These are phyloP conservation scores for Tragelaphus imberbis DNA, from an alignment of 2,113 vertebrate genomes.

Conservation along the genomic window DNA sequence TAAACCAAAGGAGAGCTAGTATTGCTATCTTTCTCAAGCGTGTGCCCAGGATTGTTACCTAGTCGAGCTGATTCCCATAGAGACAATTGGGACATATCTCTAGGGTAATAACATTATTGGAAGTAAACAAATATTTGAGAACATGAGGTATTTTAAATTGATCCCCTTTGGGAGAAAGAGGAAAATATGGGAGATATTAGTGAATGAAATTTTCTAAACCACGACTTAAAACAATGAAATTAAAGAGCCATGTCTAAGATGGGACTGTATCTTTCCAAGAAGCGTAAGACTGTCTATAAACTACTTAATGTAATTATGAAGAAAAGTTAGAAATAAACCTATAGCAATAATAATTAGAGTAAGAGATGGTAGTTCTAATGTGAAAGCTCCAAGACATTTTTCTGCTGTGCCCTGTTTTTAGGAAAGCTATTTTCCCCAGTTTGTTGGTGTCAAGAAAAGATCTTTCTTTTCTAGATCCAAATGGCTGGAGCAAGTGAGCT, in stretches of 20 bases:
- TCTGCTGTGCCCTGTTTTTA: not conserved
- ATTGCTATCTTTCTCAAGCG: not conserved
- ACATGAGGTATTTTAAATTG: not conserved
- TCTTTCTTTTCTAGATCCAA: not conserved
- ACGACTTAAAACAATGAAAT: not conserved
- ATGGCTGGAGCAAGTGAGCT: not conserved
- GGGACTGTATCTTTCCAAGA: not conserved
- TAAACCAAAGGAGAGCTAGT: not conserved
- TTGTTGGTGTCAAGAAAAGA: not conserved
- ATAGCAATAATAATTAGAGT: not conserved
- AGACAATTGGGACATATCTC: not conserved
- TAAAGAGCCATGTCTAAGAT: not conserved
- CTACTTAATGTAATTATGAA: not conserved
- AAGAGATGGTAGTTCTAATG: not conserved
- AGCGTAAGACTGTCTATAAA: not conserved
- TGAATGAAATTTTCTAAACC: not conserved
- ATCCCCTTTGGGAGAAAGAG: not conserved
- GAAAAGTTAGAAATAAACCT: not conserved
- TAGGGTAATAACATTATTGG: not conserved
- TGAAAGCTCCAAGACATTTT: not conserved
- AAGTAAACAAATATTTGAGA: not conserved
- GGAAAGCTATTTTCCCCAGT: not conserved
- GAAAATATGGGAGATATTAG: not conserved
- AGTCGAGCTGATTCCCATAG: not conserved
- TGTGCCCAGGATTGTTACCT: not conserved